Base-by-base conservation (phyloP, 2,113 vertebrate genomes). In the Bubalus kerabau region DNA sequence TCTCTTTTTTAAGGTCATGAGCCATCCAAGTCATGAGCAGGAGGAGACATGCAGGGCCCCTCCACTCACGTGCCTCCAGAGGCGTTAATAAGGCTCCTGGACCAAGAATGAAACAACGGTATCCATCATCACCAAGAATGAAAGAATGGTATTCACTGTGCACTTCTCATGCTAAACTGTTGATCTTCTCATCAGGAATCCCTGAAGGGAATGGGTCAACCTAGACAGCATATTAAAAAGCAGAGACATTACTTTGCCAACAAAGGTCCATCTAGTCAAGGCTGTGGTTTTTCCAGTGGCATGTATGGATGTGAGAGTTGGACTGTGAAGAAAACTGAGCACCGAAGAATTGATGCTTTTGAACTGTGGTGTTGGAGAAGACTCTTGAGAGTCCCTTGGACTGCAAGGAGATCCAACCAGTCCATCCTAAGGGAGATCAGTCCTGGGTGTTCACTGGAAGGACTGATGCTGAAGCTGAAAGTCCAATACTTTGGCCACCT, bases 31-130 rank as follows among this genome's bases (percentile, higher is more conserved):
- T 17, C 21, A 1, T 2, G 14, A 43, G 21, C 24, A 64, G 43
- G 14, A 16, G 4, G 6, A 36, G 8, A 14, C 1, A 1, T 0
- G 1, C 56, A 40, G 17, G 4, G 0, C 1, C n/a, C 11, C 2
- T 9, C 32, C 23, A 16, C 30, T 24, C 15, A 3, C 17, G 10
- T 24, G 3, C n/a, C 40, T 84, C 32, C 2, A 11, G 17, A 23
- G 4, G 26, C 1, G 0, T 36, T 40, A 36, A 10, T 21, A 0
- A 32, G 57, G 5, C 6, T 28, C 90, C 87, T 21, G 50, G 28
- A 13, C 9, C 32, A n/a, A 17, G 32, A n/a, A 17, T 67, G 62
- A 67, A 67, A 28, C 26, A 30, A 6, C 59, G 0, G 12, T 60
- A 5, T 60, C 28, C 57, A 1, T 60, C 24, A 5, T 59, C 57